phyloP scores from a whole-genome alignment of 2,797 vertebrate species.

The Lacerta agilis region DNA sequence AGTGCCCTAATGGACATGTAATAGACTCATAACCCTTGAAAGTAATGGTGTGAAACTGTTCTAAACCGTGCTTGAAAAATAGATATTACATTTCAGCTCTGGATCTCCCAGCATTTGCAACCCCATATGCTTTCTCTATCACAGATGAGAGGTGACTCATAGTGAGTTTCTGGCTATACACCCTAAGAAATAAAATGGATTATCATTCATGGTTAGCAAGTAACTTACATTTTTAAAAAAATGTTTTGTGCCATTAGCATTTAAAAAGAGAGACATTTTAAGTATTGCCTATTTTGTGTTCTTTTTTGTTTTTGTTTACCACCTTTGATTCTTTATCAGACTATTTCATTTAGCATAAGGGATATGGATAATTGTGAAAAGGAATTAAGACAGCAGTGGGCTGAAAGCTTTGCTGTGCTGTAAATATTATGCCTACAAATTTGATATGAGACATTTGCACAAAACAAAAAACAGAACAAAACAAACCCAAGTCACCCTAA shows the following conservation, averaged over 20 bases:
- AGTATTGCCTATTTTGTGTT: background rate
- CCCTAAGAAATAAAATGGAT: background rate
- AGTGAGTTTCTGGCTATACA: background rate
- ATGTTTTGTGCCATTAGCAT: constrained; percentile 1
- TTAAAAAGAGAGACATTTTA: constrained; percentile 13
- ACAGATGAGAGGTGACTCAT: background rate
- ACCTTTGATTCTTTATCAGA: constrained; percentile 43
- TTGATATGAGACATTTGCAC: constrained; percentile 20
- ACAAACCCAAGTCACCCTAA: constrained; percentile 12
- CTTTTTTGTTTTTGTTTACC: constrained; percentile 16
- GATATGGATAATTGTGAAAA: constrained; percentile 51
- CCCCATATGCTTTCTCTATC: background rate
- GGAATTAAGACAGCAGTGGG: constrained; percentile 37
- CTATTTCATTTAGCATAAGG: constrained; percentile 42
- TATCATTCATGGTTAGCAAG: background rate
- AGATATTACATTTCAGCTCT: constrained; percentile 37
- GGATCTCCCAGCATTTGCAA: constrained; percentile 28
- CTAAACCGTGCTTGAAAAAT: constrained; percentile 49
- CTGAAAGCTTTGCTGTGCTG: constrained; percentile 23
- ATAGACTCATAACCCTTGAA: constrained; percentile 47
- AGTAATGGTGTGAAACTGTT: constrained; percentile 48
- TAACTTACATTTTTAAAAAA: background rate
- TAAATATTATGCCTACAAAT: constrained; percentile 57
- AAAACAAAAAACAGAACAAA: background rate
- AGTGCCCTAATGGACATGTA: constrained; percentile 37